Evolutionary conservation across 1,140 invertebrate species (phyloP), one percentile per base, ranked within the genome.

Genomic region (Cyphomyrmex costatus): DNA sequence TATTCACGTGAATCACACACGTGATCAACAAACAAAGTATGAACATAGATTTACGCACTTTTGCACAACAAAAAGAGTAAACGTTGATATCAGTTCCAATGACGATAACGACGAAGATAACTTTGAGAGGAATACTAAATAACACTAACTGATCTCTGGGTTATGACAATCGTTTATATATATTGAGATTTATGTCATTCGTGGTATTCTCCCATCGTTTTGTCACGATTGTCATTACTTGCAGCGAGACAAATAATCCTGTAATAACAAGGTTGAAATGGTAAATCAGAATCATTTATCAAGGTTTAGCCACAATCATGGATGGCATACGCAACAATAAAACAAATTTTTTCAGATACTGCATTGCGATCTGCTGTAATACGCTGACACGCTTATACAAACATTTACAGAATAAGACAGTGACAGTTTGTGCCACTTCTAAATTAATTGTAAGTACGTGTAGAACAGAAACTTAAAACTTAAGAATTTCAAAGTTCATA

Each of bases 221-320:
- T 89, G 93, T 95, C 94, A 95, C 95, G 94, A 95, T 93, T 94
- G 89, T 79, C 88, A 95, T 95, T 93, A 93, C 42, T n/a, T 53
- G 24, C 73, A 30, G 60, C 8, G n/a, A 61, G 61, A 63, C 36
- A 71, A 66, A 68, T 80, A 89, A 63, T 84, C n/a, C 12, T 24
- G 33, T 89, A 91, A 91, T 92, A 68, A 90, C 70, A 82, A 68
- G 70, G 1, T 19, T 61, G 61, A 30, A 60, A 30, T 73, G 27
- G 16, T 36, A 46, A 53, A 14, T 27, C 7, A 27, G 14, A 63
- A 33, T 76, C 51, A 53, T 36, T 78, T 8, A 21, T 30, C 8
- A 61, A 12, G 61, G 19, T 53, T 53, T 36, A 46, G 21, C 68
- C 36, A 33, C 53, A 60, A 73, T 12, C 5, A 33, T 6, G 42